Conservation (phyloP, 2,797 vertebrate species). For the Denticeps clupeoides region DNA sequence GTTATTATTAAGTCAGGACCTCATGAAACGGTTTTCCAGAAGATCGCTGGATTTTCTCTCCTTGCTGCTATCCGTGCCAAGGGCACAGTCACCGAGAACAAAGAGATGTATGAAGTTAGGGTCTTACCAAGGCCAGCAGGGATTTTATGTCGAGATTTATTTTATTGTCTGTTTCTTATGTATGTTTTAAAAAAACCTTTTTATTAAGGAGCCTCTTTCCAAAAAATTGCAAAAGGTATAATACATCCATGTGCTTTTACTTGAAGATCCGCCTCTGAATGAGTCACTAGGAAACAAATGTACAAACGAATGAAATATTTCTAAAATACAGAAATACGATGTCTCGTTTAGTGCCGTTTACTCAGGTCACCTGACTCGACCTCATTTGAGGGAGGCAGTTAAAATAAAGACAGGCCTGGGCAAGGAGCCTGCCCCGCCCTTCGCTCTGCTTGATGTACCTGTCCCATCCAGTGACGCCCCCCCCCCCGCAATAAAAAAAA, state of each 20-base stretch:
- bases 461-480: too few species aligned
- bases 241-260: neutral
- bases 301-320: too few species aligned
- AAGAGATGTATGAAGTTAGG: neutral
- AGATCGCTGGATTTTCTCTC: neutral
- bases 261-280: neutral
- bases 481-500: too few species aligned
- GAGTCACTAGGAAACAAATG: too few species aligned
- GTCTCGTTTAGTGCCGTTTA: too few species aligned
- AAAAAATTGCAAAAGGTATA: neutral
- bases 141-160: conserved; percentile 1
- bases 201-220: neutral
- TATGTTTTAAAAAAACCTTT: neutral
- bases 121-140: neutral
- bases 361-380: too few species aligned
- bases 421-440: too few species aligned
- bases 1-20: conserved; percentile 1
- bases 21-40: neutral
- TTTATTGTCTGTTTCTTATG: neutral
- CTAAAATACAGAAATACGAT: too few species aligned
- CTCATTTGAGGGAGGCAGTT: too few species aligned
- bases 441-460: too few species aligned
- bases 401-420: too few species aligned
- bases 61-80: neutral
- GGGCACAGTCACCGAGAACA: neutral